Evolutionary conservation across 2,797 vertebrate species (phyloP).

Genomic region (Spondyliosoma cantharus): DNA sequence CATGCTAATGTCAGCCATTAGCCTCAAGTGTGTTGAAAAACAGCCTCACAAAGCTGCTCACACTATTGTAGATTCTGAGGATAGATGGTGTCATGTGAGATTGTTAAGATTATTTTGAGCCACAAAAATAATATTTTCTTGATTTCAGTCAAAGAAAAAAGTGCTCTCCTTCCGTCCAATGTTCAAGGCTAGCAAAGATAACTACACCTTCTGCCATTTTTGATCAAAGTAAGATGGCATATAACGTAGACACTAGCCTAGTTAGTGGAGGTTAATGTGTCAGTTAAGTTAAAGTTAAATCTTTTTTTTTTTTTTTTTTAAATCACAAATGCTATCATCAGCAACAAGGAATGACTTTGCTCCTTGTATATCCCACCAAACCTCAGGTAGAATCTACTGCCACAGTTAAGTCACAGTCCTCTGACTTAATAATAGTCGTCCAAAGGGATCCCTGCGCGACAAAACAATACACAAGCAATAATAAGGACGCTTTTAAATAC

Average conservation of each 20-base stretch:
- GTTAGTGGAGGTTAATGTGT: not conserved
- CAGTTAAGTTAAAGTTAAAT: too few relatives aligned
- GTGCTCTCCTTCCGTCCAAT: not conserved
- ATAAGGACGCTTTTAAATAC: conserved; percentile 73
- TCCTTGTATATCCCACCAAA: not conserved
- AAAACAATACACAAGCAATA: conserved; percentile 74
- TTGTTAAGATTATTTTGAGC: not conserved
- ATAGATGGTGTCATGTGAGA: not conserved
- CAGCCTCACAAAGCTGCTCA: not conserved
- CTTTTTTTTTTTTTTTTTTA: too few relatives aligned
- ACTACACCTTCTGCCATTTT: not conserved
- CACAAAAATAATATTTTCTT: not conserved
- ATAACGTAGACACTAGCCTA: not conserved
- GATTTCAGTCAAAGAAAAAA: not conserved
- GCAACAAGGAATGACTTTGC: not conserved
- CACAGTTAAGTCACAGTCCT: conserved; percentile 31
- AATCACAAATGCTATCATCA: not conserved
- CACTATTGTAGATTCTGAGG: not conserved
- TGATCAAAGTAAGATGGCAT: not conserved
- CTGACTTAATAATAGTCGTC: conserved; percentile 70
- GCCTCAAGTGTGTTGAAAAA: not conserved
- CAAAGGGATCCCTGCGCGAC: conserved; percentile 53
- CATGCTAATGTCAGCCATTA: too few relatives aligned
- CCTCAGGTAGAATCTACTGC: not conserved
- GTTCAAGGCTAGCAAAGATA: not conserved